phyloP scores from a whole-genome alignment of 2,113 vertebrate species.

The Toxotes chatareus region DNA sequence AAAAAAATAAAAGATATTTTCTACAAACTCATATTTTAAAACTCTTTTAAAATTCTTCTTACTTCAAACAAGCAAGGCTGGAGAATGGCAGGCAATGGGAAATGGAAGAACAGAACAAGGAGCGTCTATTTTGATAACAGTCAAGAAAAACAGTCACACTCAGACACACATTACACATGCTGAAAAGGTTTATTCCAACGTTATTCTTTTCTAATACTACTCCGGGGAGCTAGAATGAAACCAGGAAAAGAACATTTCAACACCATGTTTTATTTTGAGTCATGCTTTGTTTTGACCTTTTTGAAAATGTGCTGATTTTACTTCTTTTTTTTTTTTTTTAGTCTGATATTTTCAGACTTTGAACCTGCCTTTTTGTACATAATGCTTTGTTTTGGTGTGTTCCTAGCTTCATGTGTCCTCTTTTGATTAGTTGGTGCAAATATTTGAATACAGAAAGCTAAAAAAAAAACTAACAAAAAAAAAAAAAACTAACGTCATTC shows the following conservation, averaged over 20 bases:
- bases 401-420: conserved; percentile 30
- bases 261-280: conserved; percentile 66
- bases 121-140: conserved; percentile 70
- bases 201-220: conserved; percentile 53
- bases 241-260: conserved; percentile 70
- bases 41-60: conserved; percentile 53
- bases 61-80: conserved; percentile 62
- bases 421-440: conserved; percentile 48
- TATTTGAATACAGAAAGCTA: conserved; percentile 38
- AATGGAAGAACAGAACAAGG: conserved; percentile 56
- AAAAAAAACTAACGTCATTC: conserved; percentile 30
- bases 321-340: conserved; percentile 41
- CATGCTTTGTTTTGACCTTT: conserved; percentile 60
- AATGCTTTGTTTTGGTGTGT: conserved; percentile 59
- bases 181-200: conserved; percentile 32
- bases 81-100: conserved; percentile 35
- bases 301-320: conserved; percentile 66
- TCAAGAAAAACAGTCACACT: conserved; percentile 31
- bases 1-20: conserved; percentile 70
- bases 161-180: conserved; percentile 40
- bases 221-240: conserved; percentile 66
- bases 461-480: not conserved
- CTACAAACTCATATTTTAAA: conserved; percentile 70
- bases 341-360: conserved; percentile 63
- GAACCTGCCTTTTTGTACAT: conserved; percentile 81